Percentiles rank a stretch among this genome's conserved stretches.
Evolutionary conservation across 2,113 vertebrate genomes (phyloP).

Genomic region (Lanius collurio): DNA sequence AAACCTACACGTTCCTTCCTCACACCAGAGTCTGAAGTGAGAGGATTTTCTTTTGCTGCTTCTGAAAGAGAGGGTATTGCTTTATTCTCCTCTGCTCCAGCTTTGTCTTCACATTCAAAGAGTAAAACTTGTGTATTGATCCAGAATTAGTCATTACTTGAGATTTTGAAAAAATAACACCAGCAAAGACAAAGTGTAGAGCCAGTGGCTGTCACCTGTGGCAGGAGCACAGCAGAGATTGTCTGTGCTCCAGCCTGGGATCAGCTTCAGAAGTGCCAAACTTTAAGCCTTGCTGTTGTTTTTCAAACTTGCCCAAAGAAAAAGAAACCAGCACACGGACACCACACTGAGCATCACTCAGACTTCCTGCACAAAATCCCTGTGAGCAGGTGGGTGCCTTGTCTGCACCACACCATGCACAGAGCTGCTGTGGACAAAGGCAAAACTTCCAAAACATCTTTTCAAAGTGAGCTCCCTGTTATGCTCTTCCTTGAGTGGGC

Average conservation of each 20-base stretch:
- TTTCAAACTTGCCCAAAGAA: background rate
- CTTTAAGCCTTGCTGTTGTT: background rate
- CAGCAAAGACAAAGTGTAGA: background rate
- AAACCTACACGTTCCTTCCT: background rate
- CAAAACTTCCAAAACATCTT: background rate
- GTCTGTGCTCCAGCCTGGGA: background rate
- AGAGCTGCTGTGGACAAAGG: background rate
- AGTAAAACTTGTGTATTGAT: background rate
- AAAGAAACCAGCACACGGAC: accelerated
- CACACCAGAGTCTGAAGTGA: background rate
- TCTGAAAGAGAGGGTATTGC: background rate
- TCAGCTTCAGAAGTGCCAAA: background rate
- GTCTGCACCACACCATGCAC: accelerated
- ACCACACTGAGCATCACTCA: accelerated
- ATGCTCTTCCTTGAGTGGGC: accelerated
- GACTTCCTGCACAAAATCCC: background rate
- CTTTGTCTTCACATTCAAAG: background rate
- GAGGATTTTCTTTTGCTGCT: background rate
- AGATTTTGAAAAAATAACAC: background rate
- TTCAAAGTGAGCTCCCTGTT: background rate
- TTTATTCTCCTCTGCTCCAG: background rate
- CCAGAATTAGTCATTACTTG: background rate
- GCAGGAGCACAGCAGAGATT: accelerated
- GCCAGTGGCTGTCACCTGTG: background rate
- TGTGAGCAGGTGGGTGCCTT: background rate